These are phyloP conservation scores for Nettapus auritus DNA, from an alignment of 2,113 vertebrate species.

Conservation along the genomic window DNA sequence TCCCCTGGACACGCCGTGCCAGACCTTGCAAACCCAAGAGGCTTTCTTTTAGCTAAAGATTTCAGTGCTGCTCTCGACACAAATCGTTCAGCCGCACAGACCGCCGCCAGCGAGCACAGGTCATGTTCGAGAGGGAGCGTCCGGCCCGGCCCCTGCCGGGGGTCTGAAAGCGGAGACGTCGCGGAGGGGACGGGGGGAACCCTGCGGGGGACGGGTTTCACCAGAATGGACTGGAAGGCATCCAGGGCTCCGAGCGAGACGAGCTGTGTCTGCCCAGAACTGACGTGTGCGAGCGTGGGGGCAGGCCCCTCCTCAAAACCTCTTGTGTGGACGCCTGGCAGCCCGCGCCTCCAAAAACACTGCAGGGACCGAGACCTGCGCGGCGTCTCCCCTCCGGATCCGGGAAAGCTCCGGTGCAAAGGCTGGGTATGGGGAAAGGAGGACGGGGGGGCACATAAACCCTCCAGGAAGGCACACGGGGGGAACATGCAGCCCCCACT, in stretches of 20 bases:
- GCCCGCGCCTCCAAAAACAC: fast-evolving
- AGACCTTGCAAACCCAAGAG: background rate
- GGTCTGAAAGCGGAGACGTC: background rate
- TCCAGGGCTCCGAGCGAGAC: background rate
- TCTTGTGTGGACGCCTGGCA: fast-evolving
- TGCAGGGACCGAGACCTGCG: background rate
- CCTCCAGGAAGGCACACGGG: no score
- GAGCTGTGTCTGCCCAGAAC: background rate
- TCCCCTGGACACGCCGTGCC: fast-evolving
- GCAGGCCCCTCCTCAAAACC: background rate
- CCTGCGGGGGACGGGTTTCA: background rate
- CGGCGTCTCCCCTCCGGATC: fast-evolving
- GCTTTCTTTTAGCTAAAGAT: background rate
- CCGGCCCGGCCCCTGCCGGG: background rate
- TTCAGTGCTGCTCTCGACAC: background rate
- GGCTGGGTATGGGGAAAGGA: no score
- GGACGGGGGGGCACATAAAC: fast-evolving
- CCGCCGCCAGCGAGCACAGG: no score
- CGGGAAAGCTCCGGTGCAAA: background rate
- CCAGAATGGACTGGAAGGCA: background rate
- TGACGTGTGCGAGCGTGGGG: background rate
- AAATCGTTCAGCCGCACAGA: background rate
- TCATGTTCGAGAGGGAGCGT: background rate
- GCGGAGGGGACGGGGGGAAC: background rate
- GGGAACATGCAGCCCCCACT: fast-evolving